These are phyloP conservation scores for Eupeodes corollae DNA, from an alignment of 1,140 invertebrate genomes.

Conservation along the genomic window DNA sequence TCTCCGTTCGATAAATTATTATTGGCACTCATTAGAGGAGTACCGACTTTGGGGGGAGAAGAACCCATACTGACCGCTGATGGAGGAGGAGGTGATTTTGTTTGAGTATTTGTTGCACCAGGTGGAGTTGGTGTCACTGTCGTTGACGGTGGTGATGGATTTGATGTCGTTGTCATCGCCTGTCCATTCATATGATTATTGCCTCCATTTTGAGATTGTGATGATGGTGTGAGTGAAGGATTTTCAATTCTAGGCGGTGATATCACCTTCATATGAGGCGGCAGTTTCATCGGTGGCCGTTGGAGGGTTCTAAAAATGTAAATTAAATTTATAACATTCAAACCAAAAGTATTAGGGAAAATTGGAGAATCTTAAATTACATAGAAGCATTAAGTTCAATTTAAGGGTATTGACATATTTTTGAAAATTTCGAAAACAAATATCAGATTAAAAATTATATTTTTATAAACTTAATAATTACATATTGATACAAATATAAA, in stretches of 20 bases:
- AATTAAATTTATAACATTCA: not conserved
- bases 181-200: not conserved
- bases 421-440: no score
- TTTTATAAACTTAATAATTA: no score
- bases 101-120: slow-evolving; percentile 1
- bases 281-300: slow-evolving; percentile 34
- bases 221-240: slow-evolving; percentile 29
- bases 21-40: slow-evolving; percentile 3
- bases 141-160: not conserved
- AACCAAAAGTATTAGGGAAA: no score
- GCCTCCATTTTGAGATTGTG: slow-evolving; percentile 8
- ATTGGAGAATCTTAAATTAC: no score
- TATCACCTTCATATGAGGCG: slow-evolving; percentile 36
- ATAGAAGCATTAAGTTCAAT: no score
- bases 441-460: no score
- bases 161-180: slow-evolving; percentile 16
- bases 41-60: slow-evolving; percentile 21
- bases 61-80: slow-evolving; percentile 3
- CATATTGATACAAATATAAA: no score
- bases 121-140: slow-evolving; percentile 1
- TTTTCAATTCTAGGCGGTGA: slow-evolving; percentile 35
- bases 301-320: slow-evolving; percentile 25
- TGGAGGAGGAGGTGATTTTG: slow-evolving; percentile 9
- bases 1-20: slow-evolving; percentile 13
- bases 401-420: no score